Conservation (phyloP, 2,113 vertebrate species). For the Nerophis lumbriciformis region DNA sequence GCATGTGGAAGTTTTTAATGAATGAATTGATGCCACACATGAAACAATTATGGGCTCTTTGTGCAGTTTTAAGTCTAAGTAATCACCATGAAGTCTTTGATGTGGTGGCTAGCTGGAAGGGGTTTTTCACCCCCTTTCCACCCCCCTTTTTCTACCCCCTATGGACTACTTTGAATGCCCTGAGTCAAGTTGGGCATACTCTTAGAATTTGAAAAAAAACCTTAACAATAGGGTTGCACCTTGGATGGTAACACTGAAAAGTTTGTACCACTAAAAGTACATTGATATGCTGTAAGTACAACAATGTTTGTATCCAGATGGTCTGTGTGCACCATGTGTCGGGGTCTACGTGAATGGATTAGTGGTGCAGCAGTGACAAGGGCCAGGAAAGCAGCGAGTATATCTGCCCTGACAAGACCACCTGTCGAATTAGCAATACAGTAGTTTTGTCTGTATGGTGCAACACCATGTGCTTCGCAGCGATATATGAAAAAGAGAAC, state of each 20-base stretch:
- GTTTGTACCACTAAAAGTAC: too few relatives aligned
- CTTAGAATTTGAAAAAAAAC: too few relatives aligned
- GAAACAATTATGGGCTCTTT: background rate
- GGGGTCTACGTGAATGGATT: slow-evolving; percentile 9
- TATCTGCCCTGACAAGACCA: slow-evolving; percentile 48
- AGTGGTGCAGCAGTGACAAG: slow-evolving; percentile 26
- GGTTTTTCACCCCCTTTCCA: background rate
- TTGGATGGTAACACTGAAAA: too few relatives aligned
- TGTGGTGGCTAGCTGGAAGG: background rate
- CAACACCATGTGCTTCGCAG: too few relatives aligned
- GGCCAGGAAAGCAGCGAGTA: slow-evolving; percentile 31
- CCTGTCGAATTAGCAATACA: slow-evolving; percentile 36
- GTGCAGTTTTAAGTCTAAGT: too few relatives aligned
- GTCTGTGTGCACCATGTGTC: too few relatives aligned
- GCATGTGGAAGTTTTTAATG: background rate
- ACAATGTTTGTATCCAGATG: too few relatives aligned
- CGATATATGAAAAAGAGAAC: too few relatives aligned
- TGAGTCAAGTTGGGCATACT: background rate
- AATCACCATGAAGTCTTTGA: background rate
- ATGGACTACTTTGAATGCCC: slow-evolving; percentile 4
- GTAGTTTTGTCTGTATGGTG: too few relatives aligned
- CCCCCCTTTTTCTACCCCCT: background rate
- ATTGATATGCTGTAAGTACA: too few relatives aligned
- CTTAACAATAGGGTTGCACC: too few relatives aligned
- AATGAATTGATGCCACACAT: background rate